Evolutionary conservation across 1,140 invertebrate genomes (phyloP), one percentile per base, ranked within the genome.

Genomic region (Brachionus angularis): DNA sequence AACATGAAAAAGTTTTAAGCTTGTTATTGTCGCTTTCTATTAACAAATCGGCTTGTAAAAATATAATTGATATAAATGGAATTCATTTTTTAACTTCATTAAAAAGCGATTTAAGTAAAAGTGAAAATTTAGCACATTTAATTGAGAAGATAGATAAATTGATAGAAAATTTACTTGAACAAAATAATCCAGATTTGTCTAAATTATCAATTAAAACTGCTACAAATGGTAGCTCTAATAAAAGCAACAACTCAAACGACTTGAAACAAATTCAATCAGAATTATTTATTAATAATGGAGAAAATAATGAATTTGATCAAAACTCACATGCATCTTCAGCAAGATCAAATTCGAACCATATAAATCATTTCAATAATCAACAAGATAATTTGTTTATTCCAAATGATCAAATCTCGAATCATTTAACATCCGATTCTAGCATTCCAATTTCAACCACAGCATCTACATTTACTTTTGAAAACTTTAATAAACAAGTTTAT

Each of bases 11-110:
- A 75, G 78, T 70, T 73, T 74, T 31, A 73, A 79, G 62, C 76
- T 79, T 14, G 62, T 79, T 21, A 49, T n/a, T n/a, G n/a, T n/a
- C n/a, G n/a, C n/a, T 62, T 18, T 73, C 80, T 16, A 49, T 80
- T 58, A 16, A 34, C 23, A 58, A 23, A 29, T 23, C 23, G 12
- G 53, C 33, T 10, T 23, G 12, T 8, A 55, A 16, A 7, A 58
- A 58, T 39, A 58, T 58, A 36, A 23, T 39, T 29, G 53, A 58
- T 8, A 58, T 58, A 58, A 58, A 58, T 39, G 53, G 53, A 23
- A 36, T 58, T 12, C 18, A 58, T 21, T 58, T 58, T 39, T 58
- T 58, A 36, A 58, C 36, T 23, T 58, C 53, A 18, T 36, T 58
- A n/a, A n/a, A n/a, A n/a, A n/a, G n/a, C n/a, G n/a, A n/a, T n/a